Percentiles rank a stretch among this genome's conserved stretches.
These are phyloP conservation scores for Petrocephalus sullivani DNA, from an alignment of 2,797 vertebrate genomes.

Conservation along the genomic window DNA sequence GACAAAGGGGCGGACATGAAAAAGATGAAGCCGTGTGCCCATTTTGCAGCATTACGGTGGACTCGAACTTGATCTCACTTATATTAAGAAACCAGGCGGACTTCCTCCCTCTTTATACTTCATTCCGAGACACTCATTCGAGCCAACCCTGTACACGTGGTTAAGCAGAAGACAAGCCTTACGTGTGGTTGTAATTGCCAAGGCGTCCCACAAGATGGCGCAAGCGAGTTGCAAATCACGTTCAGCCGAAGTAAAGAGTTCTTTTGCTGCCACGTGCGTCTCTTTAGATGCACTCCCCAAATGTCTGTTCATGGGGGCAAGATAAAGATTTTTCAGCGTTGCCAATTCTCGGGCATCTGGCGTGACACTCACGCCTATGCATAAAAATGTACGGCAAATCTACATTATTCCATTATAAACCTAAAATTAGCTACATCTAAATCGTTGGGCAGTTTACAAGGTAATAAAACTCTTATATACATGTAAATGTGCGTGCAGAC, in stretches of 20 bases:
- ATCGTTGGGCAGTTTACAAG: not conserved
- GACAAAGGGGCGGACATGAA: not conserved
- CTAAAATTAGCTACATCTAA: not conserved
- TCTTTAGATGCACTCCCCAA: not conserved
- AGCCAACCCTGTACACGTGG: not conserved
- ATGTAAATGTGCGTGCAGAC: not conserved
- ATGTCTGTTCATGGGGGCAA: not conserved
- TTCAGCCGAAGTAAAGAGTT: not conserved
- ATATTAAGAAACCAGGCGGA: not conserved
- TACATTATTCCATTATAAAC: not conserved
- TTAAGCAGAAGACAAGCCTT: not conserved
- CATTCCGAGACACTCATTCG: not conserved
- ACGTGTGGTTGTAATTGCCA: not conserved
- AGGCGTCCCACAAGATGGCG: not conserved
- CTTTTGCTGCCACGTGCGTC: not conserved
- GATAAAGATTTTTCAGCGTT: not conserved
- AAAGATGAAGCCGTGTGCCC: not conserved
- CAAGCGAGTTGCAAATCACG: not conserved
- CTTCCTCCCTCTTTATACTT: not conserved
- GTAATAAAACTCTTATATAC: not conserved
- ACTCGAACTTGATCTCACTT: not conserved
- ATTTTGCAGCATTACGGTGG: not conserved
- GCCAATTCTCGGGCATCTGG: not conserved
- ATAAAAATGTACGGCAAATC: not conserved
- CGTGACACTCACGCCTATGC: not conserved